Evolutionary conservation across 2,113 vertebrate genomes (phyloP).

Genomic region (Notiomystis cincta): DNA sequence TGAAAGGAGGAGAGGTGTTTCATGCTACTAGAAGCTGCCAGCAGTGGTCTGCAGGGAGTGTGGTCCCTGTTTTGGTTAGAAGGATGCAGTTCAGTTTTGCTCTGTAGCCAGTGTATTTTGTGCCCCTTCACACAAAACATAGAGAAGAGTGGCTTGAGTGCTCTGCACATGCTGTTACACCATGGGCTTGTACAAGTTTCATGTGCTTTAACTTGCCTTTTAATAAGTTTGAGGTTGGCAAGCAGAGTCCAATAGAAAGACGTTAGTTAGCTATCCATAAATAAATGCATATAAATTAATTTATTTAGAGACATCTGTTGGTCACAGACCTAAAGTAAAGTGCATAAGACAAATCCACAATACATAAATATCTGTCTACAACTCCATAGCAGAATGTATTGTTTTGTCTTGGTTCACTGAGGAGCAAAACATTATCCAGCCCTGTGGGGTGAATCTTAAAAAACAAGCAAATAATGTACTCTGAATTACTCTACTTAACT

Average conservation of each 20-base stretch:
- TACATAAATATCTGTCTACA: not conserved
- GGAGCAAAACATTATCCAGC: not conserved
- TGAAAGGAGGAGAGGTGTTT: not conserved
- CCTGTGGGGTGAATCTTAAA: not conserved
- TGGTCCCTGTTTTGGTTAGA: not conserved
- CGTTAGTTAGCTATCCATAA: not conserved
- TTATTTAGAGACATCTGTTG: not conserved
- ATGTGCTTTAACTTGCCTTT: slow-evolving; percentile 4
- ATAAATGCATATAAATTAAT: not conserved
- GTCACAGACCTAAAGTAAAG: not conserved
- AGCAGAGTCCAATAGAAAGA: not conserved
- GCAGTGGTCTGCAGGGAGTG: not conserved
- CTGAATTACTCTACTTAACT: not conserved
- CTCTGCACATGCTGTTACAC: not conserved
- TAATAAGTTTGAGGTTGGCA: slow-evolving; percentile 13
- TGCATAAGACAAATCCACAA: not conserved
- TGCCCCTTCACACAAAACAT: accelerated
- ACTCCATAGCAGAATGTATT: not conserved
- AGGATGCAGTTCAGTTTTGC: not conserved
- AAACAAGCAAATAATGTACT: not conserved
- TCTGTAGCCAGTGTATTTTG: not conserved
- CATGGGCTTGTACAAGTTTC: not conserved
- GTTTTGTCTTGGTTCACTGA: not conserved
- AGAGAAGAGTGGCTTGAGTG: not conserved
- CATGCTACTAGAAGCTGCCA: not conserved